Percentiles rank a stretch among this genome's conserved stretches.
These are phyloP conservation scores for Phrixothrix hirtus DNA, from an alignment of 2,888 invertebrate species.

Conservation along the genomic window DNA sequence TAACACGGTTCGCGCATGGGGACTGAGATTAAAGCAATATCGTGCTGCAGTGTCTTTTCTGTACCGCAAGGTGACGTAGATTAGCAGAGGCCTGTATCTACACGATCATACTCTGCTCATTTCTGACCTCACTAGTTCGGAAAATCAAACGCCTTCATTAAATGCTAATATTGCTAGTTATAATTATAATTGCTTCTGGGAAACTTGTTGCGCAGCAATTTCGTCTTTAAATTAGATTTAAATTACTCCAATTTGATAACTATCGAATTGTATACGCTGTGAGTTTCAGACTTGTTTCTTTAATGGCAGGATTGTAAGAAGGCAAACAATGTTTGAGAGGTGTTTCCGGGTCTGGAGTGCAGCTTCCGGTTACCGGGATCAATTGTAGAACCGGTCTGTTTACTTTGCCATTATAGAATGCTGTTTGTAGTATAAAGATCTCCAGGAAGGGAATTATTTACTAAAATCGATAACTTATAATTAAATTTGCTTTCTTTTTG, in stretches of 20 bases:
- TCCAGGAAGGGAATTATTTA: not conserved
- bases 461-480: not conserved
- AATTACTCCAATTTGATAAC: too few species aligned
- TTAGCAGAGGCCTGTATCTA: slow-evolving; percentile 34
- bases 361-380: slow-evolving; percentile 48
- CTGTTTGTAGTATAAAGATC: slow-evolving; percentile 3
- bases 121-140: slow-evolving; percentile 30
- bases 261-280: too few species aligned
- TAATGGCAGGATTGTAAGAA: slow-evolving; percentile 9
- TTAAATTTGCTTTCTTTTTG: too few species aligned
- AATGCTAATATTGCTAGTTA: not conserved
- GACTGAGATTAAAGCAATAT: slow-evolving; percentile 49
- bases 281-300: slow-evolving; percentile 2
- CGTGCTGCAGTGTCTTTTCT: slow-evolving; percentile 47
- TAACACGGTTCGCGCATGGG: slow-evolving; percentile 40
- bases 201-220: slow-evolving; percentile 7
- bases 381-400: slow-evolving; percentile 50
- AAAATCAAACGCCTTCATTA: slow-evolving; percentile 17
- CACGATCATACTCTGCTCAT: slow-evolving; percentile 31
- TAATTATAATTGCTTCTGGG: slow-evolving; percentile 13
- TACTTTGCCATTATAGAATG: slow-evolving; percentile 47
- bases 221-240: too few species aligned
- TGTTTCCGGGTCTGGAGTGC: slow-evolving; percentile 44
- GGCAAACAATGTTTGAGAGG: slow-evolving; percentile 40
- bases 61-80: slow-evolving; percentile 37